phyloP scores from a whole-genome alignment of 2,113 vertebrate species.

The Pollimyrus isidori region DNA sequence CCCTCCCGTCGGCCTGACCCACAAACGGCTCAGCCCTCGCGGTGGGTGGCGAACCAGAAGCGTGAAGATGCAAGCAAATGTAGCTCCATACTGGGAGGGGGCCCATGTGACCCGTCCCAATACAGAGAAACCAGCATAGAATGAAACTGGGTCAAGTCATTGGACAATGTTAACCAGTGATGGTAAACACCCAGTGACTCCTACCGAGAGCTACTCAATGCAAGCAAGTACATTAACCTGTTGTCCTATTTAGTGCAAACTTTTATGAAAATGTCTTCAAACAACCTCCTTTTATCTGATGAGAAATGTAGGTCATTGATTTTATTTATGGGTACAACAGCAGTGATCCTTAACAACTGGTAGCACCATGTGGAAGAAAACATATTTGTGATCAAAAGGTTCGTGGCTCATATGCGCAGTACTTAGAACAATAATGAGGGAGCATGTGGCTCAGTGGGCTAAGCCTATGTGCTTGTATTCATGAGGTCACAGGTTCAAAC shows the following conservation, averaged over 20 bases:
- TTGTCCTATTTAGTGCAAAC: neutral
- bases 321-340: neutral
- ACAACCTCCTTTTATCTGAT: neutral
- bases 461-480: no score
- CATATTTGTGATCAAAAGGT: neutral
- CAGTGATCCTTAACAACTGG: neutral
- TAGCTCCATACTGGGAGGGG: neutral
- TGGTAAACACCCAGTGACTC: neutral
- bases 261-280: neutral
- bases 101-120: neutral
- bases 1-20: neutral
- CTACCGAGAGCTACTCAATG: neutral
- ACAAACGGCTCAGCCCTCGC: neutral
- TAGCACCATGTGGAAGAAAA: neutral
- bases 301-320: neutral
- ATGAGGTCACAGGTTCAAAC: no score
- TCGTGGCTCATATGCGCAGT: neutral
- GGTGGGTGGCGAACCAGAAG: neutral
- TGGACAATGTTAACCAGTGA: neutral
- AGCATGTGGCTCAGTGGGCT: no score
- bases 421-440: neutral
- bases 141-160: neutral
- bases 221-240: neutral
- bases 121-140: neutral
- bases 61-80: neutral